Conservation (phyloP, 2,797 vertebrate species). For the Orientallactaga sibirica region DNA sequence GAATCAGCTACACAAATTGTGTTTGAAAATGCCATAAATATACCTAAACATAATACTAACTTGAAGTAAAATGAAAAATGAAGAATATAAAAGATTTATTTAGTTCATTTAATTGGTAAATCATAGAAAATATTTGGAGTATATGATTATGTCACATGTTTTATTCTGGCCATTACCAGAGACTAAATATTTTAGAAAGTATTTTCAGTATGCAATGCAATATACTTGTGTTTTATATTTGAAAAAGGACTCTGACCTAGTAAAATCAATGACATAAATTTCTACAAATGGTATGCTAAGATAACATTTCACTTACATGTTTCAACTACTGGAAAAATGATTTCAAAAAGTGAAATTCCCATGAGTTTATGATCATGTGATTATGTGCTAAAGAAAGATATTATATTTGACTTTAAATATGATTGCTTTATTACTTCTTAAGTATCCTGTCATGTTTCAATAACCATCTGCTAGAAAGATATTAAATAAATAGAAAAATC, state of each 20-base stretch:
- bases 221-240: background rate
- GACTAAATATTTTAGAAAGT: background rate
- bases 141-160: background rate
- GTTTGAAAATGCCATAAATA: too few species aligned
- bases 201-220: background rate
- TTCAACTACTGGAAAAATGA: background rate
- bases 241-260: background rate
- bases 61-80: background rate
- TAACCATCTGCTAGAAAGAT: constrained; percentile 1
- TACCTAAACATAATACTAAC: too few species aligned
- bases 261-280: constrained; percentile 28
- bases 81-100: background rate
- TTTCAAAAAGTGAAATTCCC: constrained; percentile 33
- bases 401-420: constrained; percentile 52
- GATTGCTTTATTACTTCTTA: constrained; percentile 37
- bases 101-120: background rate
- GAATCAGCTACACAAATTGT: too few species aligned
- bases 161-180: background rate
- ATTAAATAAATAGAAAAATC: background rate
- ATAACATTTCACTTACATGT: background rate
- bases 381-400: background rate
- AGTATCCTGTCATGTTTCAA: constrained; percentile 47
- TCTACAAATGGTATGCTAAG: background rate
- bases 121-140: background rate
- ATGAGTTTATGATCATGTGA: background rate